Conservation (phyloP, 2,888 invertebrate species). For the Papilio protenor region DNA sequence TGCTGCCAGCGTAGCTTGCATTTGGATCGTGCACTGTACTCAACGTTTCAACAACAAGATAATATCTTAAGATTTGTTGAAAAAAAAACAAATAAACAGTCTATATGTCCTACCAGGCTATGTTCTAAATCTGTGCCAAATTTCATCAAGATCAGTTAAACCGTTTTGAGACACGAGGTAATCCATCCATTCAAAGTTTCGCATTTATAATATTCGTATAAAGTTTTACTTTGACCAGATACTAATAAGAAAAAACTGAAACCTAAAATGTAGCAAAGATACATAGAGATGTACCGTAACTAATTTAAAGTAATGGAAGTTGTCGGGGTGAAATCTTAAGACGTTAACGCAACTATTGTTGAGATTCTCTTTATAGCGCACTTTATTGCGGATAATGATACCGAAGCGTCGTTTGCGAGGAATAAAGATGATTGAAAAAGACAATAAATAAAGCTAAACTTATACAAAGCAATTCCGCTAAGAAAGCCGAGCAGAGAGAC, state of each 20-base stretch:
- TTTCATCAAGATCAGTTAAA: too few relatives aligned
- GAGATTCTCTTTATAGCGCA: constrained; percentile 17
- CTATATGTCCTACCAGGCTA: too few relatives aligned
- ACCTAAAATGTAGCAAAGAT: background rate
- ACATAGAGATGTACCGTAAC: background rate
- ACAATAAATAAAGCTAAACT: constrained; percentile 40
- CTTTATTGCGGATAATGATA: constrained; percentile 24
- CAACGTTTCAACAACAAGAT: background rate
- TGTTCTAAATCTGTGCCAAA: too few relatives aligned
- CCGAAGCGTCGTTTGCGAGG: constrained; percentile 14
- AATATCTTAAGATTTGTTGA: too few relatives aligned
- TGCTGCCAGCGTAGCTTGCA: background rate
- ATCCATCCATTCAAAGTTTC: too few relatives aligned
- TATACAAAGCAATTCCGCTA: constrained; percentile 31
- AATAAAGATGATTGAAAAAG: constrained; percentile 32
- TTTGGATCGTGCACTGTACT: background rate
- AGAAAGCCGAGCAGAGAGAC: constrained; percentile 40
- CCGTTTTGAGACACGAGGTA: too few relatives aligned
- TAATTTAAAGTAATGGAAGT: constrained; percentile 16
- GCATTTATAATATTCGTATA: too few relatives aligned
- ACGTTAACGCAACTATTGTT: constrained; percentile 1
- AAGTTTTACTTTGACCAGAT: too few relatives aligned
- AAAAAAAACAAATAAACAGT: too few relatives aligned
- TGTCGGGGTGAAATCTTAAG: background rate
- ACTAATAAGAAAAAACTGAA: background rate